Evolutionary conservation across 2,797 vertebrate species (phyloP).

Genomic region (Liasis olivaceus): DNA sequence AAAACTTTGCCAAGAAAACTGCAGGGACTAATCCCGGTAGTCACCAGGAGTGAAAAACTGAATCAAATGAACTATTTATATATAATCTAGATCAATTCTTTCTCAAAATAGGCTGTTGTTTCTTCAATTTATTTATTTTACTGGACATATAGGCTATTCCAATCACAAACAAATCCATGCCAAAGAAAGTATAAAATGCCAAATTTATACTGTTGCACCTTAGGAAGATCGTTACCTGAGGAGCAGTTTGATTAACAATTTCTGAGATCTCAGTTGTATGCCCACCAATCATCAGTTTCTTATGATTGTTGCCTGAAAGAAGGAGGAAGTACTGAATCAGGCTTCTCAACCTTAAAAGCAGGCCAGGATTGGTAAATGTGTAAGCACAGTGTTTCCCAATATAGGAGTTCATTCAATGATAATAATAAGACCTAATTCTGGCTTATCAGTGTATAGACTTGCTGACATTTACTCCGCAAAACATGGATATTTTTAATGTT

Average conservation of each 20-base stretch:
- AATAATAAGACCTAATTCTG: too few species aligned
- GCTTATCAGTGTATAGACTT: too few species aligned
- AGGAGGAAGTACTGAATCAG: background rate
- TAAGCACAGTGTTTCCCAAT: background rate
- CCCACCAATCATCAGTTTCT: conserved; percentile 50
- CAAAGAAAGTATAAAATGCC: background rate
- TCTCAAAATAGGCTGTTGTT: background rate
- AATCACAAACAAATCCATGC: too few species aligned
- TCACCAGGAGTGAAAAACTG: too few species aligned
- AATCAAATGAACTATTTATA: too few species aligned
- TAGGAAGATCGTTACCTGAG: conserved; percentile 73
- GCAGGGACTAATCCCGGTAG: too few species aligned
- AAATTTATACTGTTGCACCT: background rate
- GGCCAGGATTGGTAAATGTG: background rate
- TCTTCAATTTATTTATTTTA: too few species aligned
- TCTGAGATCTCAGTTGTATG: conserved; percentile 76
- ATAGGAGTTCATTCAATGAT: too few species aligned
- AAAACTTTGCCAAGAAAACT: too few species aligned
- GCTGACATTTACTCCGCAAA: too few species aligned
- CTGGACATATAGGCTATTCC: too few species aligned
- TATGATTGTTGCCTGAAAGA: conserved; percentile 69
- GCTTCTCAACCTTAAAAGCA: background rate
- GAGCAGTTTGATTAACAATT: conserved; percentile 81
- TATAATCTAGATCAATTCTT: background rate
- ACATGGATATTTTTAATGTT: too few species aligned